These are phyloP conservation scores for Eurystomus gularis DNA, from an alignment of 2,113 vertebrate species.

Conservation along the genomic window DNA sequence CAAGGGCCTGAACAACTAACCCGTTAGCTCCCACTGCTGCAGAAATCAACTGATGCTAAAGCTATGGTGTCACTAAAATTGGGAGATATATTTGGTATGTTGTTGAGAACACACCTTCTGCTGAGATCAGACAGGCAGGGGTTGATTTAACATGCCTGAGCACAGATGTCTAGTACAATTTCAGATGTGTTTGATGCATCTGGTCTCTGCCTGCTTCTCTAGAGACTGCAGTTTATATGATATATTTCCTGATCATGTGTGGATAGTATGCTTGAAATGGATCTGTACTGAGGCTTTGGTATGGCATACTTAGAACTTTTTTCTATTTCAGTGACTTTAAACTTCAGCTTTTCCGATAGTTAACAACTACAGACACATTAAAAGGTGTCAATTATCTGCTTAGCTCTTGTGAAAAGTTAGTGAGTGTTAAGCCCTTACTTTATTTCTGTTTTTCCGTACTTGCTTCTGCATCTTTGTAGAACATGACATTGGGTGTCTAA, in stretches of 20 bases:
- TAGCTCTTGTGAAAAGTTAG: background rate
- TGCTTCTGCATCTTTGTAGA: background rate
- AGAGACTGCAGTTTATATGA: background rate
- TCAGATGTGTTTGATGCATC: background rate
- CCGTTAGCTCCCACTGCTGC: background rate
- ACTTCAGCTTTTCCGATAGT: background rate
- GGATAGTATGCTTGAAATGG: background rate
- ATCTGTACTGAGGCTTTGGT: background rate
- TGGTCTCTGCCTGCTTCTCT: background rate
- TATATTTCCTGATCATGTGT: background rate
- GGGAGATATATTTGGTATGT: background rate
- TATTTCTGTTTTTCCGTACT: background rate
- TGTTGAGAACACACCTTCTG: no score
- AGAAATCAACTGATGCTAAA: background rate
- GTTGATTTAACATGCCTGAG: background rate
- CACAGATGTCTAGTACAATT: background rate
- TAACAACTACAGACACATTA: background rate
- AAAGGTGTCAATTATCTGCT: background rate
- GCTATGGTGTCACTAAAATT: background rate
- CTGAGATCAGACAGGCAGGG: background rate
- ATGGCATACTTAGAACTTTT: background rate
- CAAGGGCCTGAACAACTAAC: background rate
- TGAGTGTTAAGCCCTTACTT: background rate
- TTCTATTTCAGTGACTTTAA: background rate
- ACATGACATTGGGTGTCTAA: background rate